Base-by-base conservation (phyloP, 1,140 invertebrate species). In the Ostrea edulis region DNA sequence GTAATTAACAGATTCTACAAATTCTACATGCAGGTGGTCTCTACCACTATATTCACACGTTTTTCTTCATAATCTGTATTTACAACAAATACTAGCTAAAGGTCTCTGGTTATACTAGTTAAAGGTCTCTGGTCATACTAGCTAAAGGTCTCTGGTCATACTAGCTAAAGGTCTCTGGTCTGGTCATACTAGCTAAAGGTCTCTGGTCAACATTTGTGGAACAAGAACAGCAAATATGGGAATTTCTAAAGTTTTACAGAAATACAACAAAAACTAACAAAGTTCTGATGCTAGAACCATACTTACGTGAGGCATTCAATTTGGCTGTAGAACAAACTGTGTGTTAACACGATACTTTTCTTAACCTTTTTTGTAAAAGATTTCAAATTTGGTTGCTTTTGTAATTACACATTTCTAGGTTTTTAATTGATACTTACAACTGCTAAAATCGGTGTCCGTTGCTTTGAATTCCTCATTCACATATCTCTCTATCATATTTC, bases 401-500 rank as follows among this genome's bases (percentile, higher is more conserved):
- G 14, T 11, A 9, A 7, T 35, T 12, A 22, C 12, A 22, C 25
- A 22, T 81, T 81, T 20, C 29, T 1, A 20, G 1, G 22, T 65
- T 65, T 65, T 65, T 2, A 65, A 65, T 3, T 12, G 1, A 35
- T 58, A 93, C 94, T 93, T 91, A 95, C 94, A 92, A 82, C 92
- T 94, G 84, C 92, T 94, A 86, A 94, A 94, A 88, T 94, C 92
- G 89, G 88, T 93, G 87, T 95, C 94, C 29, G 91, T 89, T 55
- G 93, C 93, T 65, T 90, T 89, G 77, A 94, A 94, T 89, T 94
- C 94, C 90, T 95, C 94, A 89, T 94, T 94, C 11, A 95, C 94
- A 90, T 94, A 95, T 88, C 94, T 89, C 29, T 95, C 94, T 84
- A 95, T 88, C 94, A 95, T 94, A 86, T 94, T 94, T 82, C 94